phyloP scores from a whole-genome alignment of 1,140 invertebrate species.

The Homalodisca vitripennis region DNA sequence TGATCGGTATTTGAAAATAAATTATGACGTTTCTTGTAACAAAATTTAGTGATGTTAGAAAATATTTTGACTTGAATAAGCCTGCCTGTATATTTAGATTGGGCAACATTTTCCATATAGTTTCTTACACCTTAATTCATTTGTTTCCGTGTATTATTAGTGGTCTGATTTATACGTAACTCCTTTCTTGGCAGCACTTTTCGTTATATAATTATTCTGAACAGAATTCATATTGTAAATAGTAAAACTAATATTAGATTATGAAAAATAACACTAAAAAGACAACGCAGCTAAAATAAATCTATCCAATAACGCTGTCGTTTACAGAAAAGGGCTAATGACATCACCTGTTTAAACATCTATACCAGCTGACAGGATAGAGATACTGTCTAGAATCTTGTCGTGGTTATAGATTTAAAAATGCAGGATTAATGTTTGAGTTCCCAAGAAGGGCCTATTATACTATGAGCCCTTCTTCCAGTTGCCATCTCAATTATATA shows the following conservation, averaged over 20 bases:
- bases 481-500: too few relatives aligned
- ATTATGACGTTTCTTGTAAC: conserved; percentile 2
- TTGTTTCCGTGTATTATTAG: background rate
- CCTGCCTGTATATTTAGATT: background rate
- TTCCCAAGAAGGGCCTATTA: too few relatives aligned
- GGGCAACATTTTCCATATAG: background rate
- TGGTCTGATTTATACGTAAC: background rate
- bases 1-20: background rate
- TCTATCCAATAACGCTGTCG: background rate
- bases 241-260: background rate
- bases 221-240: background rate
- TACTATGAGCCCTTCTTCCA: too few relatives aligned
- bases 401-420: too few relatives aligned
- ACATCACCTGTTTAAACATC: conserved; percentile 6
- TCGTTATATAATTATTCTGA: background rate
- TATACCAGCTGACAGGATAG: too few relatives aligned
- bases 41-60: background rate
- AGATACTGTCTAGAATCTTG: too few relatives aligned
- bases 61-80: background rate
- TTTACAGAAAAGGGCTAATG: background rate
- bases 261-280: background rate
- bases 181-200: background rate
- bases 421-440: too few relatives aligned
- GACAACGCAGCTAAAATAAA: background rate
- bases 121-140: background rate